These are phyloP conservation scores for Oryzias curvinotus DNA, from an alignment of 2,113 vertebrate species.

Conservation along the genomic window DNA sequence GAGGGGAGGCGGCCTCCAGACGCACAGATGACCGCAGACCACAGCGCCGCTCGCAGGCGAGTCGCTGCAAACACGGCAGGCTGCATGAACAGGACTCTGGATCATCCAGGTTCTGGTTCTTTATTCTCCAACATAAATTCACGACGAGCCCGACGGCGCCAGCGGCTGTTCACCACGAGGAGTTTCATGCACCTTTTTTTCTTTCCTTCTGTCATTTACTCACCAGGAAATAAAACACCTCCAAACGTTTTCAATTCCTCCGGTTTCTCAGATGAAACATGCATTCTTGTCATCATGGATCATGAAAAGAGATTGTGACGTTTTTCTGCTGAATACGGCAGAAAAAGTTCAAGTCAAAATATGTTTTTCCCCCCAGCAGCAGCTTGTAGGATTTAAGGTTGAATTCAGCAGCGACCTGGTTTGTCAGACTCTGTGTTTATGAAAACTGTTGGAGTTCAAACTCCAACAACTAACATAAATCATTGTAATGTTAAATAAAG, in stretches of 20 bases:
- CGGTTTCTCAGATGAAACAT: slow-evolving; percentile 49
- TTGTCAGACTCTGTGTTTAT: no score
- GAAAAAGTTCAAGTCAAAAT: slow-evolving; percentile 60
- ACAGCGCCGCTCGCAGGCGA: slow-evolving; percentile 36
- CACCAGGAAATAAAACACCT: background rate
- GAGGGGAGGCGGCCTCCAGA: background rate
- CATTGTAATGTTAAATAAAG: no score
- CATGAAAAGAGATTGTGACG: slow-evolving; percentile 39
- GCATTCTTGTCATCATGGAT: slow-evolving; percentile 60
- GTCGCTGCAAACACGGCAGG: slow-evolving; percentile 24
- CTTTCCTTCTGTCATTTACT: background rate
- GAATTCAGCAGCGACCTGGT: slow-evolving; percentile 8
- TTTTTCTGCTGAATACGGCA: slow-evolving; percentile 59
- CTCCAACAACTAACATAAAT: no score
- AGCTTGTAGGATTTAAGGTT: slow-evolving; percentile 23
- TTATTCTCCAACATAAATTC: slow-evolving; percentile 6
- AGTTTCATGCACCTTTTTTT: background rate
- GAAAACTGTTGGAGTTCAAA: no score
- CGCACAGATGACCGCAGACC: slow-evolving; percentile 1
- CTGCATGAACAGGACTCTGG: background rate
- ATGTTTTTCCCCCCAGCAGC: slow-evolving; percentile 47
- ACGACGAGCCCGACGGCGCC: no score
- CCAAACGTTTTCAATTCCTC: slow-evolving; percentile 27
- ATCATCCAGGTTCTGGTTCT: background rate
- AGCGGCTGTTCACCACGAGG: no score